Base-by-base conservation (phyloP, 2,113 vertebrate species). In the Vanacampus margaritifer region DNA sequence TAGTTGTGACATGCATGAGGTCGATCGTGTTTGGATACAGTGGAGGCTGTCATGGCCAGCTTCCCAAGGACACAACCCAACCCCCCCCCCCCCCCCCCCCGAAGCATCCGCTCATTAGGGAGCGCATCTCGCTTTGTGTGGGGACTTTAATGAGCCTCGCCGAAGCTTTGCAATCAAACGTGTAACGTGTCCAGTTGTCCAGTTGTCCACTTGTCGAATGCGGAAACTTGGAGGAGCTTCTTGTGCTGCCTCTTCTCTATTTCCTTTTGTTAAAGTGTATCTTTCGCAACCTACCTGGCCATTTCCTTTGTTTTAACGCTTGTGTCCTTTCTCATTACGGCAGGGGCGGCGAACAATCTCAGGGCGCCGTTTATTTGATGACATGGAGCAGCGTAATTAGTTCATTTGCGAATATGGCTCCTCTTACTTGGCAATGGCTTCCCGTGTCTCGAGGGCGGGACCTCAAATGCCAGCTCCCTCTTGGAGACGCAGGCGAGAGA, bases 371-470 rank as follows among this genome's bases (percentile, higher is more conserved):
- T 90, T 87, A 88, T 78, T 73, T 41, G 65, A 72, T 76, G 84
- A 89, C 89, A 88, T 82, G 68, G 79, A 88, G 84, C 84, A 86
- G 71, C 83, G 79, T 91, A 90, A 91, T 91, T 86, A 90, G 86
- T 87, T 90, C 68, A 81, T 89, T 83, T 79, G 72, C 72, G 72
- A 84, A 86, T 81, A 85, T 84, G 81, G 76, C 75, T 80, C 72
- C 75, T 81, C 80, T 82, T 80, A 68, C 80, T 70, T 78, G 79
- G 75, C 84, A 68, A 70, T 79, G 68, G 84, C 81, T 86, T 80
- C 64, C 64, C 73, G 71, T 65, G 81, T 74, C 81, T 85, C 87
- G 66, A 68, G n/a, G 13, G 60, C 80, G 84, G 87, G 72, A 73
- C 76, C 68, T 75, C 79, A 80, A 87, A 87, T 88, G 82, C 79